Evolutionary conservation across 1,140 invertebrate species (phyloP).

Genomic region (Euura lappo): DNA sequence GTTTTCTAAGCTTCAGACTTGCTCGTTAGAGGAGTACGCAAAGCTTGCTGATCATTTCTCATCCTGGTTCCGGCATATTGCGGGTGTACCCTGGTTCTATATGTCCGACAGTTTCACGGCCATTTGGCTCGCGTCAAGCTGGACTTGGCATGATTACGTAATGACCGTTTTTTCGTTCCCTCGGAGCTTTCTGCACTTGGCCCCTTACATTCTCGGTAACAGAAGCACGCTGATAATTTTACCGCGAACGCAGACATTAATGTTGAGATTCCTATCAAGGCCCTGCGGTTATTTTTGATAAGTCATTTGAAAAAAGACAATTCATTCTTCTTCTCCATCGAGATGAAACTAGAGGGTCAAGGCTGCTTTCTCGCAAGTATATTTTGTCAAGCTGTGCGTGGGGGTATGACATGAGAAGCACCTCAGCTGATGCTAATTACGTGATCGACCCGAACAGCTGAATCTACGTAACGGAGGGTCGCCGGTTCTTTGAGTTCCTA

Average conservation of each 20-base stretch:
- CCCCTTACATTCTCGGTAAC: conserved; percentile 33
- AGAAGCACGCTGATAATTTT: conserved; percentile 47
- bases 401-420: too few relatives aligned
- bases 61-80: neutral
- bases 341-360: too few relatives aligned
- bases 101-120: conserved; percentile 26
- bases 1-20: neutral
- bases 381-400: too few relatives aligned
- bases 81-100: neutral
- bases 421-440: neutral
- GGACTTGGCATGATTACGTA: conserved; percentile 48
- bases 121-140: conserved; percentile 41
- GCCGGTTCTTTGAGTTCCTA: neutral
- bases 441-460: neutral
- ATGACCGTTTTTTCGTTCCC: conserved; percentile 32
- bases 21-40: neutral
- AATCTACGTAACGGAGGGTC: neutral
- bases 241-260: conserved; percentile 50
- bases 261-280: conserved; percentile 32
- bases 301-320: too few relatives aligned
- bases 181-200: conserved; percentile 24
- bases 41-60: neutral
- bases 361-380: too few relatives aligned
- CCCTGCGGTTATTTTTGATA: neutral
- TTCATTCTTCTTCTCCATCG: too few relatives aligned